Evolutionary conservation across 2,797 vertebrate genomes (phyloP).

Genomic region (Mormyrus hasselquistii): DNA sequence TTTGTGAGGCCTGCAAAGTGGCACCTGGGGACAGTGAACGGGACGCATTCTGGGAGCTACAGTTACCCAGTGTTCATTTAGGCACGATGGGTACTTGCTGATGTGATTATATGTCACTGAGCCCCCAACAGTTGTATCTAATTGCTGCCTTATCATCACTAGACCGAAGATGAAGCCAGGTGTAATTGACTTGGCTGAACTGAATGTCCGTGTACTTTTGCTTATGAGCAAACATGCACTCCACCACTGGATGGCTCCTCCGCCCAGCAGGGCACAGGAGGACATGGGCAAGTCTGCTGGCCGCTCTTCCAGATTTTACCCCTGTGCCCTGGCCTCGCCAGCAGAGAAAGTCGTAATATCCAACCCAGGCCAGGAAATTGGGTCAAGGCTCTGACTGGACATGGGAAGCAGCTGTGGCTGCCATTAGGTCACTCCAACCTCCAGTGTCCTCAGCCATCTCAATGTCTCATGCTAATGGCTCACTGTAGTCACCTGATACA

Average conservation of each 20-base stretch:
- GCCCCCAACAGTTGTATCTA: slow-evolving; percentile 49
- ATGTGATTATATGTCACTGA: slow-evolving; percentile 56
- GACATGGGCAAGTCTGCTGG: background rate
- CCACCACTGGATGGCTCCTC: background rate
- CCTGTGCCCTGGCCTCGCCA: background rate
- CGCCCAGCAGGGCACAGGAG: background rate
- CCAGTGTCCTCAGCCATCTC: slow-evolving; percentile 29
- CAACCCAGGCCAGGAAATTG: slow-evolving; percentile 9
- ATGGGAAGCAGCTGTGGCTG: slow-evolving; percentile 1
- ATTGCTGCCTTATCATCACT: slow-evolving; percentile 48
- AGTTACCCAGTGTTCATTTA: slow-evolving; percentile 48
- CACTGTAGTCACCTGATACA: slow-evolving; percentile 34
- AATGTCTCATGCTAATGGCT: slow-evolving; percentile 40
- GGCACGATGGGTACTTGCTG: slow-evolving; percentile 40
- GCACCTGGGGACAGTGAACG: slow-evolving; percentile 29
- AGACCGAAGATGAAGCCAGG: slow-evolving; percentile 43
- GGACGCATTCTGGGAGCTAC: slow-evolving; percentile 21
- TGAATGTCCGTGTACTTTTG: slow-evolving; percentile 16
- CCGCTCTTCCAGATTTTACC: background rate
- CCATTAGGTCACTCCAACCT: slow-evolving; percentile 30
- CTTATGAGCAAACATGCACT: background rate
- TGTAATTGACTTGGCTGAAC: slow-evolving; percentile 25
- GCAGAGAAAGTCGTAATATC: slow-evolving; percentile 5
- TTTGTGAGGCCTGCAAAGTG: slow-evolving; percentile 29
- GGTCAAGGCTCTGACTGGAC: slow-evolving; percentile 13